phyloP scores from a whole-genome alignment of 2,888 invertebrate species.

The Villa cingulata region DNA sequence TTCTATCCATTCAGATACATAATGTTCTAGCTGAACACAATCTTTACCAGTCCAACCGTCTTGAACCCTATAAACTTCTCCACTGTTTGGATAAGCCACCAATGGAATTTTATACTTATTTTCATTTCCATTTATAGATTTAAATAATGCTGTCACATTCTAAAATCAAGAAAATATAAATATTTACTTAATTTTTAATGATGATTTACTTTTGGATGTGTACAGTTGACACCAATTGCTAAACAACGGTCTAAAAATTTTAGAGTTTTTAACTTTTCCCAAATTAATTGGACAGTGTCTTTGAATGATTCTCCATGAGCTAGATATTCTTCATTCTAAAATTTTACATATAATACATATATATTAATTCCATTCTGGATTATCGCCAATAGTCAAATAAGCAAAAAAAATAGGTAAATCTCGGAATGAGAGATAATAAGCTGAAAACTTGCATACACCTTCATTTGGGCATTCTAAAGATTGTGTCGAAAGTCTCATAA shows the following conservation, averaged over 20 bases:
- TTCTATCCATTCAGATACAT: constrained; percentile 66
- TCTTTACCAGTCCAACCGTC: constrained; percentile 52
- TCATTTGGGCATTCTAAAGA: no score
- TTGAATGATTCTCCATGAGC: constrained; percentile 71
- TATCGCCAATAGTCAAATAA: no score
- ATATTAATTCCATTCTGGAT: no score
- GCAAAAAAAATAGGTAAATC: no score
- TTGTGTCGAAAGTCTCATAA: no score
- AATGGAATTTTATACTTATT: constrained; percentile 46
- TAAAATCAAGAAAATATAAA: constrained; percentile 17
- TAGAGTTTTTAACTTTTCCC: constrained; percentile 42
- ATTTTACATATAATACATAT: no score
- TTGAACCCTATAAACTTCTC: constrained; percentile 36
- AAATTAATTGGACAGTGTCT: constrained; percentile 56
- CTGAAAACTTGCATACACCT: no score
- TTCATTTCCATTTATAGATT: constrained; percentile 39
- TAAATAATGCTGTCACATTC: constrained; percentile 47
- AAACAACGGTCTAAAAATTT: constrained; percentile 52
- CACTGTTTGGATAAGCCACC: constrained; percentile 87
- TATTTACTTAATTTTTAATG: not conserved
- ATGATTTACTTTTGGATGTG: constrained; percentile 46
- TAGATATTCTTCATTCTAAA: constrained; percentile 44
- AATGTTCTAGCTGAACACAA: constrained; percentile 55
- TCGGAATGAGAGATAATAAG: no score
- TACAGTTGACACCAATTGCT: constrained; percentile 84